Evolutionary conservation across 2,888 invertebrate genomes (phyloP).

Genomic region (Orthosia gracilis): DNA sequence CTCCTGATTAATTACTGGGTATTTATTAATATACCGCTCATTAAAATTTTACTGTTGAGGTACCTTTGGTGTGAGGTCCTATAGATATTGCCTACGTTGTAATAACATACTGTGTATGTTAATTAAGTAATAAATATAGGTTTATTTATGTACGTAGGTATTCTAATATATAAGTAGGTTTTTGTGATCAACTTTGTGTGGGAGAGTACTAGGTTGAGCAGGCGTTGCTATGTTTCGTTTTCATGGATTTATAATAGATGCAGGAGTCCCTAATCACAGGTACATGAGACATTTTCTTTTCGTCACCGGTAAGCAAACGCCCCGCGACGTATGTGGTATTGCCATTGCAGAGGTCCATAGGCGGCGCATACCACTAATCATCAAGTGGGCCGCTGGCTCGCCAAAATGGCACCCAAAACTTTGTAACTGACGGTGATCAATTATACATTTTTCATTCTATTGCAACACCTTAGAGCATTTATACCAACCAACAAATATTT

Average conservation of each 20-base stretch:
- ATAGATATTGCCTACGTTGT: neutral
- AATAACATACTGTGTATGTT: neutral
- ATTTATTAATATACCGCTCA: neutral
- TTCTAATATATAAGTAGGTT: neutral
- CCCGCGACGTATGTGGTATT: no score
- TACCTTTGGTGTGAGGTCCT: conserved; percentile 23
- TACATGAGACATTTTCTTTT: no score
- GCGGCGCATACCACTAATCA: no score
- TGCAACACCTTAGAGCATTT: no score
- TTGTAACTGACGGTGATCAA: no score
- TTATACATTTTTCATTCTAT: no score
- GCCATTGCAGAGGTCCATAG: no score
- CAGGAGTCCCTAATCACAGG: neutral
- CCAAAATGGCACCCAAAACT: no score
- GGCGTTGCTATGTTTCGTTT: neutral
- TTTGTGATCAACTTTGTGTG: neutral
- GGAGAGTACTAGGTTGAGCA: neutral
- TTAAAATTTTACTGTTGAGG: conserved; percentile 14
- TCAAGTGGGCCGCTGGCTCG: no score
- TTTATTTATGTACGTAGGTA: neutral
- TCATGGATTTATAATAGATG: neutral
- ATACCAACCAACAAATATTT: no score
- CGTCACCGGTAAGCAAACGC: no score
- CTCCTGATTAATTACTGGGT: conserved; percentile 18
- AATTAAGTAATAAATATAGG: neutral